Conservation (phyloP, 1,140 invertebrate genomes). For the Mylabris phalerata region DNA sequence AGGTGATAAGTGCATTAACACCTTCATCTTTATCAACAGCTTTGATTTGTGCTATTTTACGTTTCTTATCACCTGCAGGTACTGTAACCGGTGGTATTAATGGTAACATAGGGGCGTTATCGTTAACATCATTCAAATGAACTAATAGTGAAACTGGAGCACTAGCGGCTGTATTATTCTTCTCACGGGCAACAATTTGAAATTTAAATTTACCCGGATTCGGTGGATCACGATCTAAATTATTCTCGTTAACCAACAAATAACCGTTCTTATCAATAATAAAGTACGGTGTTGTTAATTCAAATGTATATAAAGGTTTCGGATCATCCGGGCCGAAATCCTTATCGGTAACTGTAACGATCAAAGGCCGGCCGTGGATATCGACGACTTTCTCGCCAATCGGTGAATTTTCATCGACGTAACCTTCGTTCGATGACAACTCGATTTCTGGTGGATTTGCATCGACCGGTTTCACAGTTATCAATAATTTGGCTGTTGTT, state of each 20-base stretch:
- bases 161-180: constrained; percentile 67
- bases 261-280: constrained; percentile 65
- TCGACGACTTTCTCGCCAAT: constrained; percentile 75
- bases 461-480: constrained; percentile 77
- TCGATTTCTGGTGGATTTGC: constrained; percentile 73
- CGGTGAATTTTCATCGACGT: constrained; percentile 78
- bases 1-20: constrained; percentile 72
- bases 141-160: constrained; percentile 73
- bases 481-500: constrained; percentile 71
- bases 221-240: constrained; percentile 80
- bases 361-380: constrained; percentile 56
- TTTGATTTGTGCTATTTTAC: constrained; percentile 68
- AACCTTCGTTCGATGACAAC: constrained; percentile 65
- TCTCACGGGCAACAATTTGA: constrained; percentile 73
- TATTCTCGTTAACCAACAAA: constrained; percentile 73
- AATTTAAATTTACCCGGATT: constrained; percentile 77
- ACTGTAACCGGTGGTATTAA: constrained; percentile 70
- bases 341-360: constrained; percentile 67
- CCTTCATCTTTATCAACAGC: constrained; percentile 81
- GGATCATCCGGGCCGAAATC: constrained; percentile 67
- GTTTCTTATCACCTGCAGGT: constrained; percentile 70
- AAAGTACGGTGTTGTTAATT: constrained; percentile 79
- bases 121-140: constrained; percentile 73
- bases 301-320: constrained; percentile 70
- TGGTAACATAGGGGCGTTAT: constrained; percentile 72